Base-by-base conservation (phyloP, 2,797 vertebrate genomes). In the Coracias cyanogaster region DNA sequence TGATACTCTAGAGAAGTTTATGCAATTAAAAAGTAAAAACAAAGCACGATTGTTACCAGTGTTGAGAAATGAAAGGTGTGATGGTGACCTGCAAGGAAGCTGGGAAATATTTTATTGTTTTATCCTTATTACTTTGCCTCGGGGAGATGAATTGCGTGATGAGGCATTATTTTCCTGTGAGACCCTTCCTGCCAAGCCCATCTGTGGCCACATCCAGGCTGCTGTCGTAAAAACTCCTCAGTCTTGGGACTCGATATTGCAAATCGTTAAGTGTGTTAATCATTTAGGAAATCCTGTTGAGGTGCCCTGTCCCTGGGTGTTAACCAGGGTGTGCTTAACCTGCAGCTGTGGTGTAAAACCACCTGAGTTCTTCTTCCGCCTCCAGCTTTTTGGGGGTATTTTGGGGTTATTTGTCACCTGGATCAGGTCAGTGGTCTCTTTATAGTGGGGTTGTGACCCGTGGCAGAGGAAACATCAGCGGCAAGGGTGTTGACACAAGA, bases 101-200 rank as follows among this genome's bases (percentile, higher is more conserved):
- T 51, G 76, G 52, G 31, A 57, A 80, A 61, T 16, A 14, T 5
- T 41, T 43, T 21, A 8, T 54, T 76, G 45, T 9, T 83, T 83
- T 45, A 28, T 15, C 35, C 46, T 57, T 69, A 15, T 61, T 72
- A 7, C 22, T 51, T 72, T 82, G 69, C 13, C 26, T 29, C 3
- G 0, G 48, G 67, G 43, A 37, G 60, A 22, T 77, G 29, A 72
- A 71, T 37, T 57, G 52, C 10, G 5, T 49, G n/a, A 10, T 0
- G 3, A 52, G 60, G 17, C 11, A 21, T 24, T 80, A 24, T 33
- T 85, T 82, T 14, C 2, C 37, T 16, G 33, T 5, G 43, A 62
- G 64, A 15, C 35, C 12, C 12, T 22, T 72, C 66, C 41, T 55
- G 60, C 17, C 29, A 29, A 46, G 62, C 48, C 39, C 39, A 8